Evolutionary conservation across 2,797 vertebrate genomes (phyloP).

Genomic region (Mergus octosetaceus): DNA sequence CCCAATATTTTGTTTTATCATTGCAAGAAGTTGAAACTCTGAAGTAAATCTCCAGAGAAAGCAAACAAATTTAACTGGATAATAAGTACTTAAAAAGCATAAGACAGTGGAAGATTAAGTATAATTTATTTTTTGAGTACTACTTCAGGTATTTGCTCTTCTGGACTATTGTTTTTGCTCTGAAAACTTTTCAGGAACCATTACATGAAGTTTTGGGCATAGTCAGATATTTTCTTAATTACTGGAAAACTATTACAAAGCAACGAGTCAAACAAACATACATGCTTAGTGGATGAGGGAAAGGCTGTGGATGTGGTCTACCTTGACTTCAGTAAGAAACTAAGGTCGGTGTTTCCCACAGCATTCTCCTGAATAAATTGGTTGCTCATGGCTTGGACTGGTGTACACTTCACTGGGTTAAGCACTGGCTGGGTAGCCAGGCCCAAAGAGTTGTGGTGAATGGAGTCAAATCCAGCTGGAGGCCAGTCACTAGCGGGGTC

Average conservation of each 20-base stretch:
- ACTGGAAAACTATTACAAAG: neutral
- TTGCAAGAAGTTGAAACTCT: conserved; percentile 5
- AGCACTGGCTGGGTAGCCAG: no score
- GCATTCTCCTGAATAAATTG: no score
- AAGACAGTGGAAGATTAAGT: neutral
- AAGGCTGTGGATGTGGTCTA: no score
- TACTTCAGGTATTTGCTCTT: conserved; percentile 2
- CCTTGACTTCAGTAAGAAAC: no score
- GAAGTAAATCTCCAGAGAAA: conserved; percentile 26
- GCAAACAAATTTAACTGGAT: neutral
- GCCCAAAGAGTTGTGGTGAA: no score
- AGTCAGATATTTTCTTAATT: conserved; percentile 5
- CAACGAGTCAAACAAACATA: no score
- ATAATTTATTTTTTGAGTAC: neutral
- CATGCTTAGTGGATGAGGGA: no score
- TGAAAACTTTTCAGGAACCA: neutral
- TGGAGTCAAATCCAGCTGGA: no score
- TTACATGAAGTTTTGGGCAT: neutral
- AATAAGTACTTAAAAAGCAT: conserved; percentile 3
- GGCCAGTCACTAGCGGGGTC: no score
- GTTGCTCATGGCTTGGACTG: no score
- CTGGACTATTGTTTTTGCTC: neutral
- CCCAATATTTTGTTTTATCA: neutral
- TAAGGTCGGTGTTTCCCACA: no score
- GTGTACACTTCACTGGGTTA: no score